These are phyloP conservation scores for Galerucella nymphaeae DNA, from an alignment of 2,888 invertebrate species.

Conservation along the genomic window DNA sequence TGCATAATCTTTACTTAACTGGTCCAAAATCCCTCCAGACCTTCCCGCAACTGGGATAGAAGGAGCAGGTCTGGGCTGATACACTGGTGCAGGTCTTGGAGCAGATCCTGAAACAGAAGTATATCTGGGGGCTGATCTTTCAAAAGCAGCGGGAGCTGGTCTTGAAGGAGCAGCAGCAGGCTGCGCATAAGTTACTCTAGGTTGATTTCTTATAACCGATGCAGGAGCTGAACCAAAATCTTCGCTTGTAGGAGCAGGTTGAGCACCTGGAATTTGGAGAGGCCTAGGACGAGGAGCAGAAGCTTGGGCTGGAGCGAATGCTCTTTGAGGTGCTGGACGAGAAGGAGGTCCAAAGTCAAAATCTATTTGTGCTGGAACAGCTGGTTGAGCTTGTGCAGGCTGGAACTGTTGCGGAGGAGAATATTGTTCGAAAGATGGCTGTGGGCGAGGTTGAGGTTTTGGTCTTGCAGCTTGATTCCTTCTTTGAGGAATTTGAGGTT, in stretches of 20 bases:
- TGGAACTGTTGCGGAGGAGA: constrained; percentile 48
- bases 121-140: constrained; percentile 31
- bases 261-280: constrained; percentile 56
- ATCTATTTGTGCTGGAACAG: constrained; percentile 49
- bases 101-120: constrained; percentile 54
- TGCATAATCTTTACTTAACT: constrained; percentile 83
- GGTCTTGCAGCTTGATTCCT: constrained; percentile 46
- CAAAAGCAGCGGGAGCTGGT: constrained; percentile 48
- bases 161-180: constrained; percentile 53
- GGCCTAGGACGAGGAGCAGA: constrained; percentile 54
- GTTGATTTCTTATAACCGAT: constrained; percentile 49
- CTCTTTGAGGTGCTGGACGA: constrained; percentile 57
- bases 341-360: constrained; percentile 58
- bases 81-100: constrained; percentile 50
- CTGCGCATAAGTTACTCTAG: constrained; percentile 57
- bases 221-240: constrained; percentile 52
- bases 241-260: constrained; percentile 56
- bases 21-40: constrained; percentile 73
- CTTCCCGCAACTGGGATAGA: constrained; percentile 51
- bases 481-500: constrained; percentile 50
- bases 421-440: constrained; percentile 48
- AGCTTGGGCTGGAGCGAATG: constrained; percentile 55
- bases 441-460: constrained; percentile 56
- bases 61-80: constrained; percentile 44
- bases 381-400: constrained; percentile 44